Conservation (phyloP, 1,140 invertebrate species). For the Tetragnatha versicolor region DNA sequence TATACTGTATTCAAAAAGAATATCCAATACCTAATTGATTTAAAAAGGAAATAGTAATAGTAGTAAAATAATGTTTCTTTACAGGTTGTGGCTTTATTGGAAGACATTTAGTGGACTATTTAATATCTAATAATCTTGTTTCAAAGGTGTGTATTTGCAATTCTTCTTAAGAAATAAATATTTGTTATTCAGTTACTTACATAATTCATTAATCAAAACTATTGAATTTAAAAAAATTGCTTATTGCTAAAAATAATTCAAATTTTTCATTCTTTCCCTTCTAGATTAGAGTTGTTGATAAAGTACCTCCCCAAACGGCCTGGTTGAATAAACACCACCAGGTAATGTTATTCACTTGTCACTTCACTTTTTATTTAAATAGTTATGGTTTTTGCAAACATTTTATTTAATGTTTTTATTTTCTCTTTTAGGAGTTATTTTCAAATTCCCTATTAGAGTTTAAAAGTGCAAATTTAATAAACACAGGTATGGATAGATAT, state of each 20-base stretch:
- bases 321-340: slow-evolving; percentile 82
- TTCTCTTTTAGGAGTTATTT: slow-evolving; percentile 69
- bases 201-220: neutral
- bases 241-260: neutral
- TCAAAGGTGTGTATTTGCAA: slow-evolving; percentile 64
- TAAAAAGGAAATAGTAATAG: no score
- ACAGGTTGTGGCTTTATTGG: slow-evolving; percentile 92
- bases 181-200: neutral
- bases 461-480: slow-evolving; percentile 89
- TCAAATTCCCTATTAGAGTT: slow-evolving; percentile 80
- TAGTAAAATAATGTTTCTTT: no score
- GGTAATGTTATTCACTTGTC: slow-evolving; percentile 55
- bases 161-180: neutral
- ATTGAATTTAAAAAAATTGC: neutral
- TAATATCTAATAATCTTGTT: slow-evolving; percentile 79
- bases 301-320: slow-evolving; percentile 88
- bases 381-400: neutral
- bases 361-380: neutral
- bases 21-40: no score
- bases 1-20: no score
- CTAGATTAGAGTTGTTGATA: slow-evolving; percentile 83
- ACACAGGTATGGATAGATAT: slow-evolving; percentile 80
- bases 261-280: slow-evolving; percentile 43
- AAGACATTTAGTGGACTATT: slow-evolving; percentile 82
- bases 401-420: neutral